Conservation (phyloP, 2,113 vertebrate species). For the Odontophorus gujanensis region DNA sequence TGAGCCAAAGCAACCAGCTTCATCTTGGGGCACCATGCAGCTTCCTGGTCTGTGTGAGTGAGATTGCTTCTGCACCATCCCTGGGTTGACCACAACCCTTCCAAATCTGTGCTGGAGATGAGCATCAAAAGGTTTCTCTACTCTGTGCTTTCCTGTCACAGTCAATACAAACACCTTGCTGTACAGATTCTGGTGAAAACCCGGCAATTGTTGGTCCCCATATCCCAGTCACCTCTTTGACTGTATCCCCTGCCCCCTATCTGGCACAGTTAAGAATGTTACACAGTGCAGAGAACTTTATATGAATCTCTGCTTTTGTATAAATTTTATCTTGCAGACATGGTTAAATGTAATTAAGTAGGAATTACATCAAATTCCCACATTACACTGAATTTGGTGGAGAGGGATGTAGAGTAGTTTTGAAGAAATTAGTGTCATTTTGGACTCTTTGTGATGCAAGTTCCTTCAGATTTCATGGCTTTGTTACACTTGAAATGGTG, state of each 20-base stretch:
- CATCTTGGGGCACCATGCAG: background rate
- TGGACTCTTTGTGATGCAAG: background rate
- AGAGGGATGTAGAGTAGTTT: background rate
- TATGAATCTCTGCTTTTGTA: background rate
- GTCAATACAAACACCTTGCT: background rate
- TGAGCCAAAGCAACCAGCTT: background rate
- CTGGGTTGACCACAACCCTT: background rate
- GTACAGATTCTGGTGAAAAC: background rate
- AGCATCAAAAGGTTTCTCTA: background rate
- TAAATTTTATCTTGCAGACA: background rate
- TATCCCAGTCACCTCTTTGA: background rate
- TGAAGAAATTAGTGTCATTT: background rate
- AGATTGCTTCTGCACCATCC: fast-evolving
- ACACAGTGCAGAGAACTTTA: background rate
- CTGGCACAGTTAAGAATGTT: background rate
- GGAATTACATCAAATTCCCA: background rate
- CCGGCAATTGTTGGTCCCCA: background rate
- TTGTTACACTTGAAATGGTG: background rate
- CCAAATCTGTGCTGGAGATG: fast-evolving
- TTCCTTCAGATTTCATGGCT: constrained; percentile 40
- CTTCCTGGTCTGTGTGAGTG: background rate
- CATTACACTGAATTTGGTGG: background rate
- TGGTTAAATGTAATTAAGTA: background rate
- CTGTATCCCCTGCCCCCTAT: background rate
- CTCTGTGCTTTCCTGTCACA: fast-evolving